Conservation (phyloP, 2,113 vertebrate genomes). For the Indicator maculatus region DNA sequence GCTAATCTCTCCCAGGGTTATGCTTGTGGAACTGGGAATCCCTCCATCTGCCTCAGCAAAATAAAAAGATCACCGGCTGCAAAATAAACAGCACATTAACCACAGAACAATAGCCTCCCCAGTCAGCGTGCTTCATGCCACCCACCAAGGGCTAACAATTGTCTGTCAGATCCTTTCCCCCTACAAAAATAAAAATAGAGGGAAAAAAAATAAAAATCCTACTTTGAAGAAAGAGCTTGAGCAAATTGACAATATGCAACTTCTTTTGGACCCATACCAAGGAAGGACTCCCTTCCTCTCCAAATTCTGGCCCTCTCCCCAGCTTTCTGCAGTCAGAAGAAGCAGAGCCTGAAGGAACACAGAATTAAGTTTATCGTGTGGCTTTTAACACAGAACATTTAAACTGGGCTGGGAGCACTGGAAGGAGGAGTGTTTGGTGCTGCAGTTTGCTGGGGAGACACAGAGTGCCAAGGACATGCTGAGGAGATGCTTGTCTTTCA, state of each 20-base stretch:
- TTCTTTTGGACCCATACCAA: background rate
- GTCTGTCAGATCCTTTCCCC: background rate
- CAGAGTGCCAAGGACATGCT: background rate
- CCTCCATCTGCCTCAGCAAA: constrained; percentile 60
- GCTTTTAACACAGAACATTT: background rate
- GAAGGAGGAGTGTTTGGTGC: background rate
- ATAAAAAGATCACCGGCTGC: constrained; percentile 35
- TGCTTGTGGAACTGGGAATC: constrained; percentile 55
- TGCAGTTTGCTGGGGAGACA: background rate
- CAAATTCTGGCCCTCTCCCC: no score
- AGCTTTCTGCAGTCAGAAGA: background rate
- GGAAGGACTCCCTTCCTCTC: constrained; percentile 8
- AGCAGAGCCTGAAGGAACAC: background rate
- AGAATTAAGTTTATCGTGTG: background rate
- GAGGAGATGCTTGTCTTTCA: background rate
- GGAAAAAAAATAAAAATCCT: background rate
- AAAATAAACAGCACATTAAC: constrained; percentile 48
- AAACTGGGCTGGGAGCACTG: background rate
- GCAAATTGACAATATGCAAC: background rate
- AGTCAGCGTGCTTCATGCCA: background rate
- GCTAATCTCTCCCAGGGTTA: constrained; percentile 32
- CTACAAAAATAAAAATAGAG: background rate
- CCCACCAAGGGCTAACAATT: constrained; percentile 5
- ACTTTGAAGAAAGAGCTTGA: background rate
- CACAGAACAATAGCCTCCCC: constrained; percentile 31